Conservation (phyloP, 2,888 invertebrate genomes). For the Ariolimax columbianus region DNA sequence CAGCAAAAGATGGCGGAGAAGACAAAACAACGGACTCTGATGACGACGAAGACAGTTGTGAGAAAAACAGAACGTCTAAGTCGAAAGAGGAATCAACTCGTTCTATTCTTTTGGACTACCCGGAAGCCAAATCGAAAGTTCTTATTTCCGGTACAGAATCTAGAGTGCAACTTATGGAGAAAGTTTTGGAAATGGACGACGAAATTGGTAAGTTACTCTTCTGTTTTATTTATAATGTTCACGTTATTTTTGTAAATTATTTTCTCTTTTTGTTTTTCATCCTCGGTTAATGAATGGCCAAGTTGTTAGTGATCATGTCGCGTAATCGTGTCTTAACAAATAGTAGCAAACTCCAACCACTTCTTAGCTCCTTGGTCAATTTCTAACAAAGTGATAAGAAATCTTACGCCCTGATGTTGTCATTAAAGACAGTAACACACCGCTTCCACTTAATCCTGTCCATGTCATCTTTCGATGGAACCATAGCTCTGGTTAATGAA, state of each 20-base stretch:
- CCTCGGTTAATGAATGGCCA: too few relatives aligned
- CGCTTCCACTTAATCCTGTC: too few relatives aligned
- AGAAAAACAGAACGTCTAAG: not conserved
- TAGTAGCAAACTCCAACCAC: too few relatives aligned
- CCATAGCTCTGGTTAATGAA: too few relatives aligned
- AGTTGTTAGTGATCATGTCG: too few relatives aligned
- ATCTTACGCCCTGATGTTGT: too few relatives aligned
- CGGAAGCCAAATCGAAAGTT: slow-evolving; percentile 47
- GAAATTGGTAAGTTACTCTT: slow-evolving; percentile 84
- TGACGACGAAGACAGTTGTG: not conserved
- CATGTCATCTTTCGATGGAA: too few relatives aligned
- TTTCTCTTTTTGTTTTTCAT: not conserved
- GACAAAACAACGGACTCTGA: not conserved
- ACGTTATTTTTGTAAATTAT: not conserved
- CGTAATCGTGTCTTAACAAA: too few relatives aligned
- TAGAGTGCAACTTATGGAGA: slow-evolving; percentile 82
- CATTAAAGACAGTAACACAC: too few relatives aligned
- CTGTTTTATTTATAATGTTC: not conserved
- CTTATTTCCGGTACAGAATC: slow-evolving; percentile 45
- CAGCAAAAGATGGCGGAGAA: slow-evolving; percentile 77
- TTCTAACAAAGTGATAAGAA: too few relatives aligned
- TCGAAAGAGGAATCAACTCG: not conserved
- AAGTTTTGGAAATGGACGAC: slow-evolving; percentile 91
- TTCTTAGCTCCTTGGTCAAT: too few relatives aligned
- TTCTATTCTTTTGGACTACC: slow-evolving; percentile 35